Percentiles rank a stretch among this genome's conserved stretches.
These are phyloP conservation scores for Brachionus rotundiformis DNA, from an alignment of 1,140 invertebrate species.

Conservation along the genomic window DNA sequence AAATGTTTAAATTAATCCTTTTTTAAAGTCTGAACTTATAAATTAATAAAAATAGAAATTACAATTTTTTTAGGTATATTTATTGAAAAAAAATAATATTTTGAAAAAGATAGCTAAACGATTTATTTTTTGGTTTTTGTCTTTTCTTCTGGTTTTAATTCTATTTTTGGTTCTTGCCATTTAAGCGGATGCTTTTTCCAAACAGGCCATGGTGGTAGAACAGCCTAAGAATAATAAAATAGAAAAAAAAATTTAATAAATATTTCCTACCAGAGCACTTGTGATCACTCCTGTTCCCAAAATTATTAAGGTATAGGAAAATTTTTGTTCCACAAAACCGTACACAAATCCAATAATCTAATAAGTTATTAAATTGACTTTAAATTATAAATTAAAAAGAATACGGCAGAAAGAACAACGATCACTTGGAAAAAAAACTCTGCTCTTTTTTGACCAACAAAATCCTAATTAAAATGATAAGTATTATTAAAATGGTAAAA, in stretches of 20 bases:
- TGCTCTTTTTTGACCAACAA: slow-evolving; percentile 82
- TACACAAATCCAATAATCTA: slow-evolving; percentile 78
- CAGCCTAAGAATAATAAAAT: slow-evolving; percentile 23
- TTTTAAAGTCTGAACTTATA: no score
- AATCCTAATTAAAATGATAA: slow-evolving; percentile 82
- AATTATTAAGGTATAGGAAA: slow-evolving; percentile 89
- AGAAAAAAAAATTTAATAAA: not conserved
- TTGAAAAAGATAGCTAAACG: not conserved
- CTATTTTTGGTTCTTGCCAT: slow-evolving; percentile 14
- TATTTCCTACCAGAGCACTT: slow-evolving; percentile 79
- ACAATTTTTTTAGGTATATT: not conserved
- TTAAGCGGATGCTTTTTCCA: slow-evolving; percentile 16
- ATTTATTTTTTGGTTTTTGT: not conserved
- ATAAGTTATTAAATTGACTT: not conserved
- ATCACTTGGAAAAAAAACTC: slow-evolving; percentile 84
- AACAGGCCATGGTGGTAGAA: slow-evolving; percentile 47
- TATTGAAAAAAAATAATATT: not conserved
- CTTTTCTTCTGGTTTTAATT: not conserved
- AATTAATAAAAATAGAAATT: no score
- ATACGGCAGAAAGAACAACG: slow-evolving; percentile 81
- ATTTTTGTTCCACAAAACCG: slow-evolving; percentile 91
- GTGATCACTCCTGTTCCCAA: slow-evolving; percentile 84
- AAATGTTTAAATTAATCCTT: no score
- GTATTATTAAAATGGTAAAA: no score
- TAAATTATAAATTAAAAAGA: slow-evolving; percentile 54